Conservation (phyloP, 1,140 invertebrate genomes). For the Melitaea cinxia region DNA sequence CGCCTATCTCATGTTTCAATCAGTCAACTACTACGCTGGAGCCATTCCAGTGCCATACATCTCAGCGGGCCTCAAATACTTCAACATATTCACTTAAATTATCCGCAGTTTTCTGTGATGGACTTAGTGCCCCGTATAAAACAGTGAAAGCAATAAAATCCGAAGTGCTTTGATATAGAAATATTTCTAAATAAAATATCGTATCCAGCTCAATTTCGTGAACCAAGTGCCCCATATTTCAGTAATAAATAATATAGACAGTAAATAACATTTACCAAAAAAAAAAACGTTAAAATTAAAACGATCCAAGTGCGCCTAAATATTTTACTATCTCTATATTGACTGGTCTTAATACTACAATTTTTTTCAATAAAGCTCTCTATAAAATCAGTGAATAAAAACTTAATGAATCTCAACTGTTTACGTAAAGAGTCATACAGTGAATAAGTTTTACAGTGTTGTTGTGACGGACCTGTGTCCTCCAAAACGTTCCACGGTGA, state of each 20-base stretch:
- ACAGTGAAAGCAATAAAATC: neutral
- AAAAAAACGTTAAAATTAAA: too few species aligned
- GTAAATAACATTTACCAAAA: too few species aligned
- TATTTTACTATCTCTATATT: neutral
- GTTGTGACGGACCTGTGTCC: neutral
- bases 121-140: neutral
- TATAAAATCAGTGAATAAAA: slow-evolving; percentile 2
- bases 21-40: slow-evolving; percentile 76
- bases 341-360: neutral
- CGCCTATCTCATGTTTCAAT: slow-evolving; percentile 82
- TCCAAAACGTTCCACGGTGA: neutral
- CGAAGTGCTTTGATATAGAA: neutral
- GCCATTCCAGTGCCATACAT: slow-evolving; percentile 77
- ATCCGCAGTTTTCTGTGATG: neutral
- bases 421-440: neutral
- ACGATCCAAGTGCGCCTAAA: neutral
- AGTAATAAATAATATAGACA: too few species aligned
- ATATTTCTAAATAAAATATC: neutral
- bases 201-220: neutral
- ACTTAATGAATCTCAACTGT: slow-evolving; percentile 1
- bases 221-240: slow-evolving; percentile 2
- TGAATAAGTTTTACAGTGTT: neutral
- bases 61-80: slow-evolving; percentile 61
- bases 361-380: neutral
- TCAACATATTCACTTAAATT: slow-evolving; percentile 63